These are phyloP conservation scores for Oxytorus armatus DNA, from an alignment of 2,888 invertebrate genomes.

Conservation along the genomic window DNA sequence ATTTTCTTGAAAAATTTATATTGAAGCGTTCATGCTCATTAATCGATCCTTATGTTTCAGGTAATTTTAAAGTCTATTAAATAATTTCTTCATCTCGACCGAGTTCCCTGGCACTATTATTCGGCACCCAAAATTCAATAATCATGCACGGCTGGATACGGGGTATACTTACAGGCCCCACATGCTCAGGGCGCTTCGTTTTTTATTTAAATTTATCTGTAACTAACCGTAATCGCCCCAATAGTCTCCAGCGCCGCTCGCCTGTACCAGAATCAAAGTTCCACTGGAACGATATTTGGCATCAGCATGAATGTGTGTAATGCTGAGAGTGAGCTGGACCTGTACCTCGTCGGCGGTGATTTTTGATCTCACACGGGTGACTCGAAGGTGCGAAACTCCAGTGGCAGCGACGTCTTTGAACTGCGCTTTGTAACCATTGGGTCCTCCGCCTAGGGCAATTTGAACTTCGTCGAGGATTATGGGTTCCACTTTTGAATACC, in stretches of 20 bases:
- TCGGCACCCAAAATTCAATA: too few relatives aligned
- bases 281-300: conserved; percentile 94
- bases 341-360: conserved; percentile 88
- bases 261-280: conserved; percentile 91
- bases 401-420: conserved; percentile 92
- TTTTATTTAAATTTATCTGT: not conserved
- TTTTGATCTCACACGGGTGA: conserved; percentile 91
- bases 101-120: too few relatives aligned
- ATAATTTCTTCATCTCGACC: too few relatives aligned
- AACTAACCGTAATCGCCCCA: conserved; percentile 94
- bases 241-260: conserved; percentile 94
- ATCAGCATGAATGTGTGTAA: conserved; percentile 91
- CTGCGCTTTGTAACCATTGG: conserved; percentile 92
- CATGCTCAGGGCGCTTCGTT: too few relatives aligned
- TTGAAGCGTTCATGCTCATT: too few relatives aligned
- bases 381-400: conserved; percentile 92
- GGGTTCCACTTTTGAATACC: conserved; percentile 88
- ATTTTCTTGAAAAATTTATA: too few relatives aligned
- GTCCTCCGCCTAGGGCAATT: conserved; percentile 91
- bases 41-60: too few relatives aligned
- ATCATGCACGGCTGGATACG: too few relatives aligned
- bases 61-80: too few relatives aligned
- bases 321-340: conserved; percentile 92
- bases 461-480: conserved; percentile 93
- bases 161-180: too few relatives aligned